Evolutionary conservation across 1,140 invertebrate genomes (phyloP).

Genomic region (Anagrus nilaparvatae): DNA sequence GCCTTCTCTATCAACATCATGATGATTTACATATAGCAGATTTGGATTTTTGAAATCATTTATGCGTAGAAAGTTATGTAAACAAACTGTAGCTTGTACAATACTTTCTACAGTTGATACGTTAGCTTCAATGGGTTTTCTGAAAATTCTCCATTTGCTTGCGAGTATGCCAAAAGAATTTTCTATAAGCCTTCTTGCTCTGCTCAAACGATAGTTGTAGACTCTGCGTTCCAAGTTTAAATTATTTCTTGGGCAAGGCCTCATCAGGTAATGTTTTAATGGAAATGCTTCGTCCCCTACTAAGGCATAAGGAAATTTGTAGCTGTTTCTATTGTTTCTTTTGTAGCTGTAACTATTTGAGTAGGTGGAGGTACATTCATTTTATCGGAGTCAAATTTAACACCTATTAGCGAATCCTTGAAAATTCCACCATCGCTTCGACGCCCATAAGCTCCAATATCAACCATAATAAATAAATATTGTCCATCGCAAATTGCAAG

Average conservation of each 20-base stretch:
- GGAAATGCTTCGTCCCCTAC: slow-evolving; percentile 44
- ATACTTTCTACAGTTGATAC: slow-evolving; percentile 20
- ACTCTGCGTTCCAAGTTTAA: slow-evolving; percentile 26
- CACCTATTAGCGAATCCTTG: slow-evolving; percentile 18
- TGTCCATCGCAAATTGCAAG: slow-evolving; percentile 39
- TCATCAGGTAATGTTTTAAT: slow-evolving; percentile 35
- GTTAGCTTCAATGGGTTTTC: background rate
- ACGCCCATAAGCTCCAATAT: slow-evolving; percentile 36
- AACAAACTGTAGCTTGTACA: slow-evolving; percentile 15
- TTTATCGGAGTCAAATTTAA: background rate
- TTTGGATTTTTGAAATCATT: too few relatives aligned
- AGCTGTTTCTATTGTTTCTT: too few relatives aligned
- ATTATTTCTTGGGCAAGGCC: slow-evolving; percentile 32
- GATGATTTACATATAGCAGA: too few relatives aligned
- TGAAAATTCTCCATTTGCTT: background rate
- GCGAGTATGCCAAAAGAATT: slow-evolving; percentile 44
- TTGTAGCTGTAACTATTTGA: too few relatives aligned
- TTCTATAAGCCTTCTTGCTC: slow-evolving; percentile 37
- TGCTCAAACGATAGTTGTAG: slow-evolving; percentile 34
- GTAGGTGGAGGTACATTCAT: background rate
- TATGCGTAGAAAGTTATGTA: background rate
- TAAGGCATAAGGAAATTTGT: background rate
- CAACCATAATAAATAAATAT: slow-evolving; percentile 36
- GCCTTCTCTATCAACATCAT: too few relatives aligned
- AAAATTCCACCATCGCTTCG: slow-evolving; percentile 38